A percentile compares a stretch with the other conserved stretches of the same genome.
Evolutionary conservation across 2,113 vertebrate species (phyloP).

Genomic region (Sceloporus undulatus): DNA sequence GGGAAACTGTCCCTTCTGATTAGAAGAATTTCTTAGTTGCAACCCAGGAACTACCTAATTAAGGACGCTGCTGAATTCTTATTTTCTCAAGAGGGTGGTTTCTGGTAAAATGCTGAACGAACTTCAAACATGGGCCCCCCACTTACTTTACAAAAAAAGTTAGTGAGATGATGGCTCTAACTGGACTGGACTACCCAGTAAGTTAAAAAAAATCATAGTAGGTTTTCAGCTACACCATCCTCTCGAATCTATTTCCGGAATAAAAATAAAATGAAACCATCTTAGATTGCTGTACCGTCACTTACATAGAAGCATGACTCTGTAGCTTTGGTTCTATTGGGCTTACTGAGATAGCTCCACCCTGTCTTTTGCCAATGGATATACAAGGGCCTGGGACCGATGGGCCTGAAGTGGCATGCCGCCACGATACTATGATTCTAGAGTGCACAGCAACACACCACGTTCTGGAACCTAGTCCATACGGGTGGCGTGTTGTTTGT

Average conservation of each 20-base stretch:
- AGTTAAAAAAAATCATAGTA: conserved; percentile 2
- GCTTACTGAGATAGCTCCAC: not conserved
- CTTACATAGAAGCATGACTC: not conserved
- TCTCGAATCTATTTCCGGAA: conserved; percentile 17
- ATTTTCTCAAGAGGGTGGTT: not conserved
- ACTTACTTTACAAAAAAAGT: not conserved
- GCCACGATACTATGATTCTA: too few species aligned
- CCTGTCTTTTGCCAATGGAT: not conserved
- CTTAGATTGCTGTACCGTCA: conserved; percentile 3
- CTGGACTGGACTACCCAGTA: not conserved
- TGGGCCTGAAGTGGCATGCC: too few species aligned
- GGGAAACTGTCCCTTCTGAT: not conserved
- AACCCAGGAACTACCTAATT: not conserved
- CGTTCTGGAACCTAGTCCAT: too few species aligned
- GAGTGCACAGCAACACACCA: too few species aligned
- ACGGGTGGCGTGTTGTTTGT: too few species aligned
- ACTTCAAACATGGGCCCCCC: not conserved
- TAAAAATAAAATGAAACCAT: conserved; percentile 16
- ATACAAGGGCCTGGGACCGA: too few species aligned
- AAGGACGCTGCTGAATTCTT: not conserved
- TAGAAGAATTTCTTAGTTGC: not conserved
- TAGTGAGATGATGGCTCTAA: conserved; percentile 11
- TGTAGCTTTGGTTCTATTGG: not conserved
- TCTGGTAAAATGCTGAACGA: conserved; percentile 8
- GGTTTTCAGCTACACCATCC: conserved; percentile 13